Percentiles rank a stretch among this genome's conserved stretches.
Conservation (phyloP, 1,140 invertebrate species). For the Drosophila tropicalis region DNA sequence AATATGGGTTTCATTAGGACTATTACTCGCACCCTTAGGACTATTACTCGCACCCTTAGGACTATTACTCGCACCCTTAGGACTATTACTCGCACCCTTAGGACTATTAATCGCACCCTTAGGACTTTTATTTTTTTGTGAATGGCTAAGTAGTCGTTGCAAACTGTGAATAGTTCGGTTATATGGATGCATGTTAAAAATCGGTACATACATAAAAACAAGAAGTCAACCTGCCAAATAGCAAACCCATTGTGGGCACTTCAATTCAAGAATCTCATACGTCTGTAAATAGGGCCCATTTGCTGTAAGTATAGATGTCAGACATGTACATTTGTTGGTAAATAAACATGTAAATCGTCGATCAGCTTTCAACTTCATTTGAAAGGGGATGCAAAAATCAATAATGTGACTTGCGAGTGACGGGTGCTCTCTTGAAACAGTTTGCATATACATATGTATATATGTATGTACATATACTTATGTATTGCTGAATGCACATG, state of each 20-base stretch:
- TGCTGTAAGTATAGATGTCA: background rate
- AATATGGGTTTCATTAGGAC: background rate
- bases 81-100: no score
- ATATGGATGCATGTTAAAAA: constrained; percentile 6
- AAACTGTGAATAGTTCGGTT: constrained; percentile 7
- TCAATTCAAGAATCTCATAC: background rate
- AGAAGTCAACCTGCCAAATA: background rate
- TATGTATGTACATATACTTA: background rate
- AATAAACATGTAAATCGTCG: background rate
- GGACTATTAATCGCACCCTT: no score
- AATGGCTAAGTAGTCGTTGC: constrained; percentile 5
- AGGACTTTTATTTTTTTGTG: no score
- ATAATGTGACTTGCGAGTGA: background rate
- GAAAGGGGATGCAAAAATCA: constrained; percentile 13
- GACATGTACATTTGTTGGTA: background rate
- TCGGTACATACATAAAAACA: constrained; percentile 3
- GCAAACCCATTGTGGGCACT: background rate
- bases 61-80: no score
- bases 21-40: no score
- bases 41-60: no score
- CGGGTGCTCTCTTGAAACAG: background rate
- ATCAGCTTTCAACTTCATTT: constrained; percentile 10
- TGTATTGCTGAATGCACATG: background rate
- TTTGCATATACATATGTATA: background rate
- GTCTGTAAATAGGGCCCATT: background rate